Evolutionary conservation across 2,797 vertebrate genomes (phyloP), one percentile per base, ranked within the genome.

Genomic region (Myotis findleyi): DNA sequence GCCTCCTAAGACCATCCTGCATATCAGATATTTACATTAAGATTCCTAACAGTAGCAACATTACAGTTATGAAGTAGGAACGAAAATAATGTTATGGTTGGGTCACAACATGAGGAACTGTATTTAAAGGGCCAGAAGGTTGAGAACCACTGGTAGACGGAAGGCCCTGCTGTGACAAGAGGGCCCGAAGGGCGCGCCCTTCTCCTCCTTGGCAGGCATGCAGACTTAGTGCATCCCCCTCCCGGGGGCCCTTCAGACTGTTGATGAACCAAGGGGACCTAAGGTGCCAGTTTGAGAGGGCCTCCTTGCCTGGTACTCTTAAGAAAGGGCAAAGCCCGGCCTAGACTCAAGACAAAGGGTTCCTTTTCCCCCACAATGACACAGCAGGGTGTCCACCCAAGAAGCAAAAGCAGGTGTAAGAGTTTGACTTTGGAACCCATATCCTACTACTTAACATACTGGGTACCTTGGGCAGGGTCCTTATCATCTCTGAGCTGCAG

Each of bases 181-280:
- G 12, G 21, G 55, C 13, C 17, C 0, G 38, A 2, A 0, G 0
- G 1, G 72, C 53, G 0, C 0, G 11, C 62, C 62, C 44, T 66
- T 0, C 0, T 36, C 30, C 14, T 0, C 6, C 36, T 41, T 12
- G 4, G 44, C 0, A 0, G 49, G 1, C 16, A 82, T 75, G 55
- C 23, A 0, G 69, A 20, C 30, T 33, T 30, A 7, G 41, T 17
- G 59, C 2, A 2, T 51, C 53, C 38, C 36, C 5, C 33, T 79
- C 49, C 4, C 1, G 1, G 44, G 49, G 77, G 17, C 4, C 23
- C 7, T 73, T 72, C 47, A 7, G 44, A 41, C 21, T 25, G 33
- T 13, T 51, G 18, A 51, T 9, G 68, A 23, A 33, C 6, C 17
- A 4, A 17, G 1, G 11, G 25, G 20, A 7, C 59, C 2, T 5